phyloP scores from a whole-genome alignment of 2,888 invertebrate species.

The Diplazon laetatorius region DNA sequence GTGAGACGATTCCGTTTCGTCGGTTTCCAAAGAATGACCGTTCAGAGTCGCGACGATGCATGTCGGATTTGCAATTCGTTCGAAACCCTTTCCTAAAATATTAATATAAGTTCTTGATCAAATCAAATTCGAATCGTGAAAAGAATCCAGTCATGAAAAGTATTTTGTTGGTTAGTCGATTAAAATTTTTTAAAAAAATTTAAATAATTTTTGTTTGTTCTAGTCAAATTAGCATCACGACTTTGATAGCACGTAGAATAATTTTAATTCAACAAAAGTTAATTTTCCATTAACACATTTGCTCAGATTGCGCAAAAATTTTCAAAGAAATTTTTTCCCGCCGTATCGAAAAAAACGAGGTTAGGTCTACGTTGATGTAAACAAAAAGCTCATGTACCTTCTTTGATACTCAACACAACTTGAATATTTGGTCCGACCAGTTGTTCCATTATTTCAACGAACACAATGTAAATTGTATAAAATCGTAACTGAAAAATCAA shows the following conservation, averaged over 20 bases:
- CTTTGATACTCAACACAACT: slow-evolving; percentile 87
- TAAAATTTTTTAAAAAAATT: too few species aligned
- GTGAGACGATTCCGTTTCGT: slow-evolving; percentile 85
- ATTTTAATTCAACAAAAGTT: too few species aligned
- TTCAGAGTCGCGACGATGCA: slow-evolving; percentile 86
- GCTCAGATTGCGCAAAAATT: background rate
- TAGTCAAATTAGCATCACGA: too few species aligned
- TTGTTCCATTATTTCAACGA: slow-evolving; percentile 85
- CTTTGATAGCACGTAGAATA: too few species aligned
- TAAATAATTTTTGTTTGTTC: too few species aligned
- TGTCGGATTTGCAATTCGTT: slow-evolving; percentile 84
- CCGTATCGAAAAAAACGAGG: slow-evolving; percentile 52
- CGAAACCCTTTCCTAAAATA: slow-evolving; percentile 85
- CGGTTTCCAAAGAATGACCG: slow-evolving; percentile 88
- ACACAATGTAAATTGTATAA: slow-evolving; percentile 15
- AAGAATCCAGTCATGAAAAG: background rate
- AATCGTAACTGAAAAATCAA: slow-evolving; percentile 59
- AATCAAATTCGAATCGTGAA: background rate
- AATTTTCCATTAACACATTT: too few species aligned
- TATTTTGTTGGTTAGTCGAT: too few species aligned
- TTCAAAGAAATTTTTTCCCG: slow-evolving; percentile 56
- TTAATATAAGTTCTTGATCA: slow-evolving; percentile 23
- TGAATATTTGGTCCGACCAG: slow-evolving; percentile 86
- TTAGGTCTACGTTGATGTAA: slow-evolving; percentile 43
- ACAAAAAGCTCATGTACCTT: slow-evolving; percentile 84